Base-by-base conservation (phyloP, 2,113 vertebrate genomes). In the Elephantulus edwardii region DNA sequence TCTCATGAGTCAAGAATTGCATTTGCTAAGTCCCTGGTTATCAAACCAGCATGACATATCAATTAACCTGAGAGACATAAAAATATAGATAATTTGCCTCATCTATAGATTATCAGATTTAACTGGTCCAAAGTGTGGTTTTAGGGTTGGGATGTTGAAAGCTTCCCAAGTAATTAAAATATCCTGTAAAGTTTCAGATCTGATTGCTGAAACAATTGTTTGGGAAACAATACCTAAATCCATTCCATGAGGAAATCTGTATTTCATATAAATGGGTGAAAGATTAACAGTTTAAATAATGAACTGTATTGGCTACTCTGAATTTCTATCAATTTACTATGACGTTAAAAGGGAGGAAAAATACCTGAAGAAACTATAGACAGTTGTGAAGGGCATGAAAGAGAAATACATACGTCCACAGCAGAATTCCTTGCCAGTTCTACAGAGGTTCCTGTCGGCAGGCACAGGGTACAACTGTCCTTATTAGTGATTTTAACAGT, bases 401-500 rank as follows among this genome's bases (percentile, higher is more conserved):
- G 30, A 84, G 50, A 80, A 72, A 28, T 79, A 87, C 89, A 70
- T 82, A 75, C 3, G 58, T 1, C 2, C 17, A 60, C 11, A n/a
- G 50, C 46, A 75, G 91, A 75, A 78, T 80, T n/a, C 79, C 33
- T 92, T 68, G 20, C 70, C 24, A 79, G 0, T 77, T 91, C 20
- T 62, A 72, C 17, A 10, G 4, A 60, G 35, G 28, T 42, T 68
- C 76, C 17, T 28, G 83, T 94, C 60, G 81, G 14, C 6, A 52
- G 80, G 38, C 44, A 91, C 38, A 35, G 19, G 70, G 10, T 16
- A 35, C 66, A 84, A 6, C 50, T 26, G 2, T 75, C 40, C 19
- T 90, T 64, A 87, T 78, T 93, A 89, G 81, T 66, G 76, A 19
- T 22, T 35, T 66, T 38, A 66, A 82, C 60, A 48, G 28, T 66